Evolutionary conservation across 1,140 invertebrate species (phyloP).

Genomic region (Apis cerana): DNA sequence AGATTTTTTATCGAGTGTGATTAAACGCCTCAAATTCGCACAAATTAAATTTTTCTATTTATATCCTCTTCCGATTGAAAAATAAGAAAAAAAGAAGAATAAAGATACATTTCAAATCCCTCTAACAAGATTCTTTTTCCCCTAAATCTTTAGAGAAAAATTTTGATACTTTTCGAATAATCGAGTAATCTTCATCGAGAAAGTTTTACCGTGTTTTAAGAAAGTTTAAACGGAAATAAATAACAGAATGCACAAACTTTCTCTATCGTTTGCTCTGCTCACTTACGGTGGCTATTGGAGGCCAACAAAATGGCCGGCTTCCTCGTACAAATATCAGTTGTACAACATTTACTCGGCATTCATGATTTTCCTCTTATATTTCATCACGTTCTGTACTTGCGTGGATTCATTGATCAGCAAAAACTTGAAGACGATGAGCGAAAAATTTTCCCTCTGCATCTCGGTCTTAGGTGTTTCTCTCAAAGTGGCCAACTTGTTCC

Average conservation of each 20-base stretch:
- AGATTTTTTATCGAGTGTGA: neutral
- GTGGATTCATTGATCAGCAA: constrained; percentile 41
- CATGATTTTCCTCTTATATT: constrained; percentile 31
- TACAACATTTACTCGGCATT: constrained; percentile 47
- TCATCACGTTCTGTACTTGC: constrained; percentile 31
- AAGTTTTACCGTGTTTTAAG: neutral
- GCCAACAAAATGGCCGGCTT: constrained; percentile 31
- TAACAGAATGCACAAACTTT: constrained; percentile 45
- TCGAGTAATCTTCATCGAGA: neutral
- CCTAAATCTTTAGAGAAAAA: neutral
- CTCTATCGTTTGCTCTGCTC: constrained; percentile 48
- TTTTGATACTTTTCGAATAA: neutral
- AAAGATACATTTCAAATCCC: neutral
- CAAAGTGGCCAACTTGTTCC: constrained; percentile 49
- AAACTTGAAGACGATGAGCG: constrained; percentile 27
- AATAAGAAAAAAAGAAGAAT: neutral
- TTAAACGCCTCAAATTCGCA: neutral
- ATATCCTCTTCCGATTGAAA: neutral
- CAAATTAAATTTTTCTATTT: neutral
- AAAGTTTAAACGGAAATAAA: neutral
- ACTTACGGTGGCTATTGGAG: constrained; percentile 54
- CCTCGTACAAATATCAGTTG: constrained; percentile 26
- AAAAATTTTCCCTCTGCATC: constrained; percentile 54
- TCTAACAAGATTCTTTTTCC: neutral
- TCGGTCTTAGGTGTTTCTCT: constrained; percentile 50